These are phyloP conservation scores for Cynopterus sphinx DNA, from an alignment of 2,797 vertebrate genomes.

Conservation along the genomic window DNA sequence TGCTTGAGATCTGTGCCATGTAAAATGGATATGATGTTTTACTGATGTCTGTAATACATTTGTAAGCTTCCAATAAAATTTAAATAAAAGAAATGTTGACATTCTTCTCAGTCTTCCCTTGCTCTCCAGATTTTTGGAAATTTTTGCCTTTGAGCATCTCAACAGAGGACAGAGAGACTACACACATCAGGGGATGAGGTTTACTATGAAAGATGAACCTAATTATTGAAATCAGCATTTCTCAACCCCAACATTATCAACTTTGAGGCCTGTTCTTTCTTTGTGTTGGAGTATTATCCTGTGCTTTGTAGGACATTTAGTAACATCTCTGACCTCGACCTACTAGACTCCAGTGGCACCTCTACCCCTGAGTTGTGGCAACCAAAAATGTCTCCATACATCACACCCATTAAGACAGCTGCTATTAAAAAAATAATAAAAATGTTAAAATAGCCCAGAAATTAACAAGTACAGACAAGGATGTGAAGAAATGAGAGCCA, in stretches of 20 bases:
- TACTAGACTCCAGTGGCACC: neutral
- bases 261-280: neutral
- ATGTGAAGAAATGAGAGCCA: neutral
- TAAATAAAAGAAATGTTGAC: conserved; percentile 68
- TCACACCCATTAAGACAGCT: neutral
- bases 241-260: neutral
- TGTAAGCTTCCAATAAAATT: conserved; percentile 80
- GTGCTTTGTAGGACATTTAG: neutral
- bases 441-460: neutral
- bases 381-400: neutral
- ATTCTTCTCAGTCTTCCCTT: neutral
- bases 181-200: neutral
- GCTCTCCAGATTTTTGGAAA: neutral
- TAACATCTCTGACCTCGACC: neutral
- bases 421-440: neutral
- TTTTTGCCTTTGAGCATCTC: neutral
- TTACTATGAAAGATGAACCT: neutral
- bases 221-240: neutral
- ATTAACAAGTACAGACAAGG: neutral
- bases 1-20: conserved; percentile 75
- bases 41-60: conserved; percentile 79
- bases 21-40: conserved; percentile 76
- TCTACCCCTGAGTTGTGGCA: neutral
- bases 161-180: neutral
- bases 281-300: neutral